Evolutionary conservation across 2,888 invertebrate species (phyloP).

Genomic region (Crossocerus cetratus): DNA sequence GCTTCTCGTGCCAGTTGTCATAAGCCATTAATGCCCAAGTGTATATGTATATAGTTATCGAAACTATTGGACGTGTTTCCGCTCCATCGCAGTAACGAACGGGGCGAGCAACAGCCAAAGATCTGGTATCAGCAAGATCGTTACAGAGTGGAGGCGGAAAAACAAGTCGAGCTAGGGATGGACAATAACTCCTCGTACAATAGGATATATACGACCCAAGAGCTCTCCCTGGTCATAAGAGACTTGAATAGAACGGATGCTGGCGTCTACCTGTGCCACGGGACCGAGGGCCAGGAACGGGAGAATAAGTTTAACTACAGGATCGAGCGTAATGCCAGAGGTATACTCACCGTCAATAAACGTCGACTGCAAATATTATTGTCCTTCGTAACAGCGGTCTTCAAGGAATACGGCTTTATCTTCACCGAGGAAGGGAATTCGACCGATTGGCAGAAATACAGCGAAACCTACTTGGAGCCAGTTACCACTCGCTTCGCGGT

Average conservation of each 20-base stretch:
- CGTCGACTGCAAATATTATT: neutral
- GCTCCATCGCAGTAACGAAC: constrained; percentile 58
- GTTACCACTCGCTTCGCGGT: constrained; percentile 77
- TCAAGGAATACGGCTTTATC: constrained; percentile 46
- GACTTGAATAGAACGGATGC: constrained; percentile 74
- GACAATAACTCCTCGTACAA: constrained; percentile 76
- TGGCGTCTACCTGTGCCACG: constrained; percentile 79
- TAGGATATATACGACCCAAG: constrained; percentile 75
- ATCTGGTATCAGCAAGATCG: constrained; percentile 78
- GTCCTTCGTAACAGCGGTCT: constrained; percentile 52
- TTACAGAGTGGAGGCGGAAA: constrained; percentile 64
- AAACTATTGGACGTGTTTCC: neutral
- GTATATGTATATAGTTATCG: no score
- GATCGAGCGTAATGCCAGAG: constrained; percentile 75
- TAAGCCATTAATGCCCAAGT: no score
- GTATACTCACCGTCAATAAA: neutral
- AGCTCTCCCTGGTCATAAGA: constrained; percentile 77
- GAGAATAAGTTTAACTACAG: constrained; percentile 78
- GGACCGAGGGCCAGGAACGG: constrained; percentile 72
- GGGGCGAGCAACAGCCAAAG: constrained; percentile 76
- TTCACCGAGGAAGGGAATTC: constrained; percentile 76
- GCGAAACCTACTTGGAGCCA: constrained; percentile 76
- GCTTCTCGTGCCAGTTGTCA: no score
- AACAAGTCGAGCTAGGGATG: constrained; percentile 78
- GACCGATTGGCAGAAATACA: constrained; percentile 78